Conservation (phyloP, 2,888 invertebrate species). For the Octonoba sinensis region DNA sequence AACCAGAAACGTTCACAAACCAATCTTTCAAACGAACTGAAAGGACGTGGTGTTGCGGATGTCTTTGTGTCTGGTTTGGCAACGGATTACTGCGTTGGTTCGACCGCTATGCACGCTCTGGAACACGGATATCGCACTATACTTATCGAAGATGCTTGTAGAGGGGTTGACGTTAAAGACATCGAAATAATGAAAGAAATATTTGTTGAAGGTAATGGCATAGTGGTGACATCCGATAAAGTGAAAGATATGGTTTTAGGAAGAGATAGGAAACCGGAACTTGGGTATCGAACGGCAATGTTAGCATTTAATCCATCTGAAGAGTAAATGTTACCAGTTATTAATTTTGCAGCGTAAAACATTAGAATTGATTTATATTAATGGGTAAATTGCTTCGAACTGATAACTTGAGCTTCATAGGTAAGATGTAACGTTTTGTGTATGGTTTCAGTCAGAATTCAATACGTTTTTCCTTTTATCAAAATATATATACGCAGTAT, state of each 20-base stretch:
- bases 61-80: constrained; percentile 95
- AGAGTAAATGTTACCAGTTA: neutral
- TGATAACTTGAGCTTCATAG: too few species aligned
- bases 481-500: too few species aligned
- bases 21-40: constrained; percentile 83
- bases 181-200: constrained; percentile 86
- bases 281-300: constrained; percentile 74
- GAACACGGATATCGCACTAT: constrained; percentile 91
- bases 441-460: too few species aligned
- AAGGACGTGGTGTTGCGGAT: constrained; percentile 85
- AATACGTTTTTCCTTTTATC: too few species aligned
- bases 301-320: constrained; percentile 1
- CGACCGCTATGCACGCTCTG: constrained; percentile 71
- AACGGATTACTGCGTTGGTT: constrained; percentile 92
- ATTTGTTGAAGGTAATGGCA: constrained; percentile 82
- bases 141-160: constrained; percentile 89
- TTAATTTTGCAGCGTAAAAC: too few species aligned
- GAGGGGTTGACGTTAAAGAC: constrained; percentile 87
- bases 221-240: constrained; percentile 83
- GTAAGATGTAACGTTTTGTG: too few species aligned
- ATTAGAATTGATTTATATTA: too few species aligned
- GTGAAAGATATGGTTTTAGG: constrained; percentile 85
- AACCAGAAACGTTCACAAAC: constrained; percentile 93
- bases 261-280: constrained; percentile 85
- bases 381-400: too few species aligned